Evolutionary conservation across 2,113 vertebrate species (phyloP).

Genomic region (Prietella phreatophila): DNA sequence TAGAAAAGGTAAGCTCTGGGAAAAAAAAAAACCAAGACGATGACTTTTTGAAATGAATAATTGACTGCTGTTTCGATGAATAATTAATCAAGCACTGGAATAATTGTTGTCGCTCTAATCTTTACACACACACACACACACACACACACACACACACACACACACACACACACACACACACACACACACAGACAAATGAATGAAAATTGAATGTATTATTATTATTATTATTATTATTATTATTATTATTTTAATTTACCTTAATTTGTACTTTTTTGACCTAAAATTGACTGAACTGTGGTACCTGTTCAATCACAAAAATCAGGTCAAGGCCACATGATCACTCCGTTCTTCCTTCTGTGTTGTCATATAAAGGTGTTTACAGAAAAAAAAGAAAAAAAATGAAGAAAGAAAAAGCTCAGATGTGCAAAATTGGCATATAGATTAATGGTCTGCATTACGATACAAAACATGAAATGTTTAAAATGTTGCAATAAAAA

Average conservation of each 20-base stretch:
- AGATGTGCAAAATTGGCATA: neutral
- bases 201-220: neutral
- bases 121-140: neutral
- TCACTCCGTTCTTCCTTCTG: neutral
- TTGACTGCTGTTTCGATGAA: neutral
- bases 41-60: neutral
- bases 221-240: too few species aligned
- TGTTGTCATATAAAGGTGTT: neutral
- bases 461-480: neutral
- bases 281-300: neutral
- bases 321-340: neutral
- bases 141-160: too few species aligned
- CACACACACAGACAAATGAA: too few species aligned
- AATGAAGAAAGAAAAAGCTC: neutral
- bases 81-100: neutral
- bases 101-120: neutral
- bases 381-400: neutral
- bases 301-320: neutral
- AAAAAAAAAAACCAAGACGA: neutral
- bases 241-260: neutral
- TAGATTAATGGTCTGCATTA: neutral
- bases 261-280: neutral
- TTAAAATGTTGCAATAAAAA: neutral
- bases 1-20: neutral
- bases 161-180: too few species aligned